Conservation (phyloP, 2,797 vertebrate species). For the Ctenopoma multispine region DNA sequence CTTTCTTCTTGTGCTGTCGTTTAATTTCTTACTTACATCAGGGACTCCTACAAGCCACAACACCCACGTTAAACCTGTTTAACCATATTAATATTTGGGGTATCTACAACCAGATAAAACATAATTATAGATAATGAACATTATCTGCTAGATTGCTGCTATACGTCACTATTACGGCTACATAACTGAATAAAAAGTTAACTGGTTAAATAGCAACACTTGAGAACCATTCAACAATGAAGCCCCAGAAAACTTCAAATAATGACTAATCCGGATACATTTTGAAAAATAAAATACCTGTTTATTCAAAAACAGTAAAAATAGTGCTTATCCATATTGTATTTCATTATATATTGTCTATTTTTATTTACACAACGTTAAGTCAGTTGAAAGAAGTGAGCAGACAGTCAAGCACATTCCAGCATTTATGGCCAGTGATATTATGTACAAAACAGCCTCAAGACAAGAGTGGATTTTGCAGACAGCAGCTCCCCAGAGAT, state of each 20-base stretch:
- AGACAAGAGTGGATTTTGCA: conserved; percentile 61
- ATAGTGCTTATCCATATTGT: conserved; percentile 48
- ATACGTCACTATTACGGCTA: not conserved
- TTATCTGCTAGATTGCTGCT: not conserved
- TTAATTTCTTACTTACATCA: not conserved
- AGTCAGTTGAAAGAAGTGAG: conserved; percentile 45
- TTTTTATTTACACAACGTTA: conserved; percentile 68
- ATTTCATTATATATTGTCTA: conserved; percentile 13
- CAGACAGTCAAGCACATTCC: conserved; percentile 62
- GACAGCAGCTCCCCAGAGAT: conserved; percentile 64
- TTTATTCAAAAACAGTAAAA: conserved; percentile 66
- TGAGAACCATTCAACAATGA: not conserved
- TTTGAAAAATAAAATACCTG: conserved; percentile 64
- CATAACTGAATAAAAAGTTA: not conserved
- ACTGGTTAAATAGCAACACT: not conserved
- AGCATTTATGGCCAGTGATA: conserved; percentile 56
- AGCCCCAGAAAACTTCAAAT: not conserved
- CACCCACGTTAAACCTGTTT: not conserved
- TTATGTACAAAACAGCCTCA: conserved; percentile 74
- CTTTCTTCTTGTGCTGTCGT: not conserved
- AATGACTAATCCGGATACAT: not conserved
- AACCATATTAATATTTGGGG: not conserved
- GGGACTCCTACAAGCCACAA: not conserved
- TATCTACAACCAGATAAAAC: not conserved
- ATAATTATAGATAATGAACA: not conserved